Conservation (phyloP, 2,113 vertebrate genomes). For the Myotis yumanensis region DNA sequence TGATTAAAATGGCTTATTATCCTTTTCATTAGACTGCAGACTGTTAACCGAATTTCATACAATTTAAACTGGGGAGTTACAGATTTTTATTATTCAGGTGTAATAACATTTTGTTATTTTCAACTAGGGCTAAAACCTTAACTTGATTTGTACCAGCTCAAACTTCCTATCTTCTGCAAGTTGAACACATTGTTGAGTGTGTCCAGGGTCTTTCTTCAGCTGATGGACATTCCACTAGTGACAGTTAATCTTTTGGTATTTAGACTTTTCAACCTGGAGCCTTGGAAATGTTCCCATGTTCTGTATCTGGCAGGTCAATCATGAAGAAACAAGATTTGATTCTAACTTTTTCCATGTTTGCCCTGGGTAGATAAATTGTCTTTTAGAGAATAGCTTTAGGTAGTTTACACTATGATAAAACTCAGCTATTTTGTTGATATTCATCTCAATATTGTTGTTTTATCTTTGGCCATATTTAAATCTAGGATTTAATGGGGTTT, state of each 20-base stretch:
- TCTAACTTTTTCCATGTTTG: background rate
- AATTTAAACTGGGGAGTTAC: background rate
- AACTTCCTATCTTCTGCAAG: background rate
- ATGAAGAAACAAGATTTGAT: background rate
- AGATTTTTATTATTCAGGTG: background rate
- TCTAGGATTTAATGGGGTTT: slow-evolving; percentile 33
- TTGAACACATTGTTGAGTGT: background rate
- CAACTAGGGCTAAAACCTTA: background rate
- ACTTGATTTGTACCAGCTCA: background rate
- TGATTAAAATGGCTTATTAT: background rate
- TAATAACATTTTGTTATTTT: background rate
- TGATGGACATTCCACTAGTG: background rate
- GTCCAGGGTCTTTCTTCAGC: background rate
- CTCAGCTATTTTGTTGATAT: slow-evolving; percentile 7
- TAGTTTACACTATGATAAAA: background rate
- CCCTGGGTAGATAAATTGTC: background rate
- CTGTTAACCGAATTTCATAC: background rate
- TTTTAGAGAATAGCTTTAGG: slow-evolving; percentile 48
- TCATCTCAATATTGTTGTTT: slow-evolving; percentile 47
- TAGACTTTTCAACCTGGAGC: background rate
- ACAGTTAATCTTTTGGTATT: background rate
- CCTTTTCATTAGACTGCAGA: background rate
- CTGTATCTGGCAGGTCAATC: background rate
- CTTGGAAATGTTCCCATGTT: background rate
- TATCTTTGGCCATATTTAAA: slow-evolving; percentile 50